phyloP scores from a whole-genome alignment of 2,888 invertebrate species.

The Cryptus viduatorius region DNA sequence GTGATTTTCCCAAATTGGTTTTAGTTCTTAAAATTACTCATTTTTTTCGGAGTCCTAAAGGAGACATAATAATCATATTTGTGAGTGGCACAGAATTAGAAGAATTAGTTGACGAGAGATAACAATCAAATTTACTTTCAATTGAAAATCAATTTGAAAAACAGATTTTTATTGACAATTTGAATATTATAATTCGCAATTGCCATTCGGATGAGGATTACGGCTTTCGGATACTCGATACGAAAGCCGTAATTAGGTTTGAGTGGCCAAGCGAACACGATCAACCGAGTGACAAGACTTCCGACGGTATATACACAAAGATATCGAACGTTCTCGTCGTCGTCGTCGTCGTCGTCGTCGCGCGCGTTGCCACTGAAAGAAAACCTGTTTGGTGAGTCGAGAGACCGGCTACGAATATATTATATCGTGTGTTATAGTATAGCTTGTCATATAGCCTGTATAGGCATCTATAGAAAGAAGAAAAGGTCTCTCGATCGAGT shows the following conservation, averaged over 20 bases:
- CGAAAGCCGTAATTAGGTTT: conserved; percentile 66
- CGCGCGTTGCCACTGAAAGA: conserved; percentile 64
- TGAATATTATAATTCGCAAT: conserved; percentile 15
- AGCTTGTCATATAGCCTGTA: conserved; percentile 21
- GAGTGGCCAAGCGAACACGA: conserved; percentile 56
- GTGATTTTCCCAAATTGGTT: too few species aligned
- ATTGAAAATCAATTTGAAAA: neutral
- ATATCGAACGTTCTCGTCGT: conserved; percentile 48
- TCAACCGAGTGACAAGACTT: conserved; percentile 33
- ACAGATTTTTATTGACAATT: neutral
- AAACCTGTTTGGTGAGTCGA: conserved; percentile 66
- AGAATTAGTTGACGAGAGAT: neutral
- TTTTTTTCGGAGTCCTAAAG: too few species aligned
- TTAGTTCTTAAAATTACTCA: too few species aligned
- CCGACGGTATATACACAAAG: conserved; percentile 28
- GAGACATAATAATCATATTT: too few species aligned
- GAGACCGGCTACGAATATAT: conserved; percentile 12
- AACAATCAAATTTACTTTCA: neutral
- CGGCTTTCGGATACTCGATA: too few species aligned
- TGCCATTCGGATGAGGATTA: conserved; percentile 10
- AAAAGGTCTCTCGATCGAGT: conserved; percentile 15
- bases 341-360: conserved; percentile 34
- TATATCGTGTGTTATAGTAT: conserved; percentile 29
- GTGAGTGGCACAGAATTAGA: neutral
- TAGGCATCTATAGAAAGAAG: conserved; percentile 22